Evolutionary conservation across 2,113 vertebrate species (phyloP).

Genomic region (Pavo muticus): DNA sequence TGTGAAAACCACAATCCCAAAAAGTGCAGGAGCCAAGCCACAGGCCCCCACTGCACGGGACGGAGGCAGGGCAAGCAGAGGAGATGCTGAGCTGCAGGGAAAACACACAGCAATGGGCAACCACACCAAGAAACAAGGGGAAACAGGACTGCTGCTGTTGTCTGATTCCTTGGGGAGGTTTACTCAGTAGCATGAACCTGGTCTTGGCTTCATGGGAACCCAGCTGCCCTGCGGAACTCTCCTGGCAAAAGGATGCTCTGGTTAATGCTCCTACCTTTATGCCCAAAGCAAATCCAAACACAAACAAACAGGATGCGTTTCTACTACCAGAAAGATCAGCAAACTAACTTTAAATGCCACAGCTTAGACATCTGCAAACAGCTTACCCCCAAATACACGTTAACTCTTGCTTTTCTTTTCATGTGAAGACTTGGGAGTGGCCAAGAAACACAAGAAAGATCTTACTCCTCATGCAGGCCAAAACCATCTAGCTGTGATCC

Average conservation of each 20-base stretch:
- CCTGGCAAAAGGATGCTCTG: not conserved
- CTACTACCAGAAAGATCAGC: not conserved
- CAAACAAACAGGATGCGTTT: not conserved
- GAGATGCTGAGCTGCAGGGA: not conserved
- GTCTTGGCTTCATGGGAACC: not conserved
- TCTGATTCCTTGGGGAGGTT: not conserved
- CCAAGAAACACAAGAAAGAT: not conserved
- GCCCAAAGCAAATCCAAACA: not conserved
- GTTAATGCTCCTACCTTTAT: not conserved
- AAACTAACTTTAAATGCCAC: not conserved
- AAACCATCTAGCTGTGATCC: not conserved
- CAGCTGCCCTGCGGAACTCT: not conserved
- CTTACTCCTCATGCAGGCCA: not conserved
- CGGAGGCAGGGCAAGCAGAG: not conserved
- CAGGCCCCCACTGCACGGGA: not conserved
- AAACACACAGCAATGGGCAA: not conserved
- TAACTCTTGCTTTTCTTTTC: not conserved
- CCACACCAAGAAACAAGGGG: not conserved
- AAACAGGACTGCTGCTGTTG: not conserved
- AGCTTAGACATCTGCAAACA: not conserved
- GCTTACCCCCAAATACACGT: not conserved
- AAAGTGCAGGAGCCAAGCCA: not conserved
- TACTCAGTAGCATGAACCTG: not conserved
- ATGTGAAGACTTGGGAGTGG: rapidly evolving
- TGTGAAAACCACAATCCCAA: not conserved